A percentile compares a stretch with the other conserved stretches of the same genome.
These are phyloP conservation scores for Leucoraja ocellata DNA, from an alignment of 2,797 vertebrate species.

Conservation along the genomic window DNA sequence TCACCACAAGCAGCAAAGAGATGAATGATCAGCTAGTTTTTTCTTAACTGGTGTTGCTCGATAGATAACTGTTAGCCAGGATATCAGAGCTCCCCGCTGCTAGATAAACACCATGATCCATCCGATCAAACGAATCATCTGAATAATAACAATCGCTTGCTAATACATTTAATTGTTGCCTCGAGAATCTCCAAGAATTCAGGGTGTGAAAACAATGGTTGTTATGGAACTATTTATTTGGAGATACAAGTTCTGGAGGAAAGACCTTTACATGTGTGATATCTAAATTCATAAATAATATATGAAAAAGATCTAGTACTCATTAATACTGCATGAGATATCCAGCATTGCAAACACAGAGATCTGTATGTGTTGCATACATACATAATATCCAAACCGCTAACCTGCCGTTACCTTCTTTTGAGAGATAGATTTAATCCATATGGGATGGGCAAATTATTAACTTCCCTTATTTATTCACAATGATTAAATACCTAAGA, in stretches of 20 bases:
- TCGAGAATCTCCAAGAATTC: too few species aligned
- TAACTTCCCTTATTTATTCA: background rate
- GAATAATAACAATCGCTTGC: too few species aligned
- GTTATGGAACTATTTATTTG: too few species aligned
- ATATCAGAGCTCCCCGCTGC: background rate
- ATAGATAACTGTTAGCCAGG: background rate
- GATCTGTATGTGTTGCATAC: background rate
- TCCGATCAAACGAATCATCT: background rate
- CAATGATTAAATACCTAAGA: background rate
- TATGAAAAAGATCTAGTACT: background rate
- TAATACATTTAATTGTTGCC: too few species aligned
- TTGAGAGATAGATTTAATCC: background rate
- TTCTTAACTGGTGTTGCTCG: background rate
- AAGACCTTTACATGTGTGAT: background rate
- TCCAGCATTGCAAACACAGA: background rate
- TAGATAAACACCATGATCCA: background rate
- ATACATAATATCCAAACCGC: background rate
- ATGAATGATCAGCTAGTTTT: background rate
- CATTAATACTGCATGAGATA: background rate
- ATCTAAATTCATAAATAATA: background rate
- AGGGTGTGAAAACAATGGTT: too few species aligned
- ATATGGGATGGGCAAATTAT: background rate
- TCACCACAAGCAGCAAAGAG: background rate
- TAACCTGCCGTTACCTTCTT: background rate
- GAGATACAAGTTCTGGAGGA: too few species aligned